These are phyloP conservation scores for Camponotus fellah DNA, from an alignment of 2,888 invertebrate genomes.

Conservation along the genomic window DNA sequence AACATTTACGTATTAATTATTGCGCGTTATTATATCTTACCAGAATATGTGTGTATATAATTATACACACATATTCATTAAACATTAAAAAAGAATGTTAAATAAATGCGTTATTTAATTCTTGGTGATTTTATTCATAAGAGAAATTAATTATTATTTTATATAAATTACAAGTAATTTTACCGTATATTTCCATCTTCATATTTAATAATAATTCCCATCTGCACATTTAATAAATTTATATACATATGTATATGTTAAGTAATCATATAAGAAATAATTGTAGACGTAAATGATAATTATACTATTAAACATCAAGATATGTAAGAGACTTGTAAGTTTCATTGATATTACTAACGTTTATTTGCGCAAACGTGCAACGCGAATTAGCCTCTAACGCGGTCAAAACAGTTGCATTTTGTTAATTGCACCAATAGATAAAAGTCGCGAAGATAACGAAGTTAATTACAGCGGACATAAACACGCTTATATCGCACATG, in stretches of 20 bases:
- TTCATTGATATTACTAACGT: not conserved
- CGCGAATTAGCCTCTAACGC: not conserved
- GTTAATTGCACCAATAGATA: conserved; percentile 53
- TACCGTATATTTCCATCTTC: not conserved
- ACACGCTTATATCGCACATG: conserved; percentile 19
- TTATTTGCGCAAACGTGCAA: not conserved
- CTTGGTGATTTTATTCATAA: not conserved
- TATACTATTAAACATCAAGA: not conserved
- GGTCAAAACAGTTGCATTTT: conserved; percentile 23
- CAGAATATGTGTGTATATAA: not conserved
- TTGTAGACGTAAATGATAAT: not conserved
- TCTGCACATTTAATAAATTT: not conserved
- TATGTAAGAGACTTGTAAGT: not conserved
- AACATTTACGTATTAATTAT: not conserved
- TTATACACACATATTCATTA: too few species aligned
- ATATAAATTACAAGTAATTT: conserved; percentile 1
- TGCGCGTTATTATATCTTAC: not conserved
- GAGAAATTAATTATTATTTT: not conserved
- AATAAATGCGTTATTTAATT: conserved; percentile 2
- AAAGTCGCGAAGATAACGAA: conserved; percentile 39
- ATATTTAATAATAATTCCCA: not conserved
- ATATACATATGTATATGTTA: not conserved
- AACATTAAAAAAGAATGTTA: not conserved
- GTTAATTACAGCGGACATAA: conserved; percentile 21
- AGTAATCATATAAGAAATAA: not conserved